Base-by-base conservation (phyloP, 2,888 invertebrate genomes). In the Himalopsyche anomala region DNA sequence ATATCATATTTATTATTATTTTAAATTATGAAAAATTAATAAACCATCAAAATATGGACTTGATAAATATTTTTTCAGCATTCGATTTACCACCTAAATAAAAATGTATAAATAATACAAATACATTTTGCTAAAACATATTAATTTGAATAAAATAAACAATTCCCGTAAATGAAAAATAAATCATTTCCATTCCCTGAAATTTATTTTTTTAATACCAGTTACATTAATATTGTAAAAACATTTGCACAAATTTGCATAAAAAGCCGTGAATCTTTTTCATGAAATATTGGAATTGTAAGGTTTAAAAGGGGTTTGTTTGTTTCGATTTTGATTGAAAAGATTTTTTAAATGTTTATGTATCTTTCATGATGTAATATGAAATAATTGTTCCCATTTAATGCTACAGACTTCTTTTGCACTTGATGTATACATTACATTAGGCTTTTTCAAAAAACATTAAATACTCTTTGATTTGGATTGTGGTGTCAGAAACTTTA, bases 211-310 rank as follows among this genome's bases (percentile, higher is more conserved):
- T 62, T 62, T 19, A 62, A 19, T 19, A 19, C 19, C 62, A 19
- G 62, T 5, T 19, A 62, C 6, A 62, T 19, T 19, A 62, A 62
- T 62, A 62, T 62, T 19, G 19, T 62, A 62, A 19, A 62, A 62
- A 9, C 62, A 62, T 62, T 62, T 62, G 62, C 62, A 62, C 62
- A 62, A 62, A 62, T 62, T 62, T 62, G 28, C 62, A 62, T 62
- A n/a, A 62, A 56, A 62, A 8, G 0, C 28, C 62, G 19, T 11
- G 62, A 11, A 62, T 62, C 17, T 56, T 56, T 62, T 62, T 62
- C 28, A 15, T 51, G 28, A 19, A 19, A 62, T 62, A 62, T 62
- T 56, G 56, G 19, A 56, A 56, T 56, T 28, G 62, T 15, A 19
- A 19, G 62, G 5, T 62, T 62, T 62, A 12, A 62, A 62, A 62